Evolutionary conservation across 2,888 invertebrate genomes (phyloP).

Genomic region (Bombylius major): DNA sequence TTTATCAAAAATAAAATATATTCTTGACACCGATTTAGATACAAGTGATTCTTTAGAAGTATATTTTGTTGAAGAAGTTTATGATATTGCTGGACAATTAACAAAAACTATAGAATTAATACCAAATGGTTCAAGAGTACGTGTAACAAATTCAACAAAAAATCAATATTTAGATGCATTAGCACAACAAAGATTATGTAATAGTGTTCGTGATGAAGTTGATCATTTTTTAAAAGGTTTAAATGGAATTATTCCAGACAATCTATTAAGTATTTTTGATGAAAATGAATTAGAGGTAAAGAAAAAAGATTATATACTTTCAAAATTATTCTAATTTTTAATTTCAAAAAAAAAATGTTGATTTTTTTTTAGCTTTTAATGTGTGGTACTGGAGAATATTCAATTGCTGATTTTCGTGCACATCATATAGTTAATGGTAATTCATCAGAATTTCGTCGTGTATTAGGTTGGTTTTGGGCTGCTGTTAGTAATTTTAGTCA

Average conservation of each 20-base stretch:
- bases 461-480: conserved; percentile 85
- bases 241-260: conserved; percentile 83
- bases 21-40: conserved; percentile 81
- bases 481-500: conserved; percentile 78
- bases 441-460: conserved; percentile 68
- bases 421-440: conserved; percentile 77
- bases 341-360: too few relatives aligned
- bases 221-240: conserved; percentile 83
- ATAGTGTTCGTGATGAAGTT: conserved; percentile 67
- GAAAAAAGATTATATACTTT: not conserved
- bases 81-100: conserved; percentile 63
- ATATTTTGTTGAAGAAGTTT: conserved; percentile 81
- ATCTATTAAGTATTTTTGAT: conserved; percentile 86
- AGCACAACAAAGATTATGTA: conserved; percentile 78
- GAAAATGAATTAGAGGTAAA: conserved; percentile 88
- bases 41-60: conserved; percentile 62
- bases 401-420: conserved; percentile 76
- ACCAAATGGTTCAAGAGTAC: conserved; percentile 63
- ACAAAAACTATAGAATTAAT: conserved; percentile 68
- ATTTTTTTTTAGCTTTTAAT: conserved; percentile 62
- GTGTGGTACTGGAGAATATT: conserved; percentile 89
- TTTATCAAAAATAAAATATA: conserved; percentile 84
- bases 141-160: conserved; percentile 46
- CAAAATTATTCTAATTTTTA: not conserved
- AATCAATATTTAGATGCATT: conserved; percentile 71